Conservation (phyloP, 2,888 invertebrate species). For the Pyrgus malvae region DNA sequence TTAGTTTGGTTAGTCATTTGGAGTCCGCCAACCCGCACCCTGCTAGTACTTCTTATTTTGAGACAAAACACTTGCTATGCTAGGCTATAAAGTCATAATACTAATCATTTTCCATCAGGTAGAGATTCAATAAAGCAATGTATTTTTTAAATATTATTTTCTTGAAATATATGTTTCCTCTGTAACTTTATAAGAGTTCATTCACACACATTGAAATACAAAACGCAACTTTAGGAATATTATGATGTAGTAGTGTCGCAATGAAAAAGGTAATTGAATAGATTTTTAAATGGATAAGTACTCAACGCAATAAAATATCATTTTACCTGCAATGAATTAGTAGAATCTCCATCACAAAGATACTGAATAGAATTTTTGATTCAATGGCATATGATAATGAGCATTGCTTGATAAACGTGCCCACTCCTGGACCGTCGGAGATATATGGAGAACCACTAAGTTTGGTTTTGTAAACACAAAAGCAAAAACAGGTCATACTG, state of each 20-base stretch:
- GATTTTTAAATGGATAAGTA: background rate
- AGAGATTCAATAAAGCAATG: too few relatives aligned
- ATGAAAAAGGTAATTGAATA: background rate
- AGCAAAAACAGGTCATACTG: too few relatives aligned
- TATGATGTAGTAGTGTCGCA: background rate
- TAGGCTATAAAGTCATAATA: too few relatives aligned
- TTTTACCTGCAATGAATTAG: background rate
- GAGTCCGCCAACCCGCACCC: too few relatives aligned
- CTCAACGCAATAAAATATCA: background rate
- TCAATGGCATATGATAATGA: constrained; percentile 32
- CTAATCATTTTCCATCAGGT: too few relatives aligned
- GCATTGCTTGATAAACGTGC: constrained; percentile 13
- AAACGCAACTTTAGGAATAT: background rate
- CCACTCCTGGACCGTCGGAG: background rate
- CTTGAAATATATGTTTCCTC: too few relatives aligned
- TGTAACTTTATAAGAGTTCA: too few relatives aligned
- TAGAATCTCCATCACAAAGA: constrained; percentile 24
- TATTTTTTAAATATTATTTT: too few relatives aligned
- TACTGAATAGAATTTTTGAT: constrained; percentile 28
- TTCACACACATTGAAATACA: too few relatives aligned
- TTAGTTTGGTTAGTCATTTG: too few relatives aligned
- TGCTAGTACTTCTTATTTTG: too few relatives aligned
- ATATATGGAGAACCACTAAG: background rate
- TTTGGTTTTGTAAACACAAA: background rate
- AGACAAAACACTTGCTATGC: too few relatives aligned